Percentiles rank a stretch among this genome's conserved stretches.
These are phyloP conservation scores for Heliconius charithonia DNA, from an alignment of 2,888 invertebrate species.

Conservation along the genomic window DNA sequence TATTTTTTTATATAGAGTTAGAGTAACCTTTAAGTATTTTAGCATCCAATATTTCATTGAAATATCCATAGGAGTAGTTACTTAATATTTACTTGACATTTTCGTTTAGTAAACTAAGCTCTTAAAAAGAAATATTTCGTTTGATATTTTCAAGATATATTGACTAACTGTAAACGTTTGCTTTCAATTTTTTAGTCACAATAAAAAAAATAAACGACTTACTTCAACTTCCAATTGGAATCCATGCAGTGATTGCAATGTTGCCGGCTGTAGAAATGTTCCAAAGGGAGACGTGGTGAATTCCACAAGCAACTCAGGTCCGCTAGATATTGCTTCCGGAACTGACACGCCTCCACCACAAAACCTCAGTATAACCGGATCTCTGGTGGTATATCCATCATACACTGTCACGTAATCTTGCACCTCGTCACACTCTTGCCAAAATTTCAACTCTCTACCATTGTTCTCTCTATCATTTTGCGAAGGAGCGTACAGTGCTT, in stretches of 20 bases:
- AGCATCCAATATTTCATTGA: not conserved
- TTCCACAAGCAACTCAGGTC: constrained; percentile 94
- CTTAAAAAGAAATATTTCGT: constrained; percentile 1
- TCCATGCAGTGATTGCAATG: constrained; percentile 91
- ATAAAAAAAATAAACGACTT: constrained; percentile 42
- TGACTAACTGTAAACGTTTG: not conserved
- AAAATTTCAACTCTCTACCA: constrained; percentile 86
- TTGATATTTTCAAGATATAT: not conserved
- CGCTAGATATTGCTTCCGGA: constrained; percentile 93
- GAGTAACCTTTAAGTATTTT: not conserved
- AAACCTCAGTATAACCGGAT: constrained; percentile 94
- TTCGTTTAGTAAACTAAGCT: not conserved
- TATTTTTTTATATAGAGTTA: not conserved
- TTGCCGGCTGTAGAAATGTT: constrained; percentile 92
- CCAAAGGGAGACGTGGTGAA: constrained; percentile 95
- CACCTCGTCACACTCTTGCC: constrained; percentile 94
- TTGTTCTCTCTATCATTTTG: constrained; percentile 84
- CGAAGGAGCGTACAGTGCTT: constrained; percentile 85
- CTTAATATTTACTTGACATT: not conserved
- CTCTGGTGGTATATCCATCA: constrained; percentile 94
- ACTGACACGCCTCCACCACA: constrained; percentile 95
- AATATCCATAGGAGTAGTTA: not conserved
- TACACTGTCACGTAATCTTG: constrained; percentile 95
- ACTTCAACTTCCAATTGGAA: constrained; percentile 93
- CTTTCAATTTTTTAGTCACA: constrained; percentile 11